A percentile compares a stretch with the other conserved stretches of the same genome.
These are phyloP conservation scores for Acanthacorydalis orientalis DNA, from an alignment of 2,888 invertebrate genomes.

Conservation along the genomic window DNA sequence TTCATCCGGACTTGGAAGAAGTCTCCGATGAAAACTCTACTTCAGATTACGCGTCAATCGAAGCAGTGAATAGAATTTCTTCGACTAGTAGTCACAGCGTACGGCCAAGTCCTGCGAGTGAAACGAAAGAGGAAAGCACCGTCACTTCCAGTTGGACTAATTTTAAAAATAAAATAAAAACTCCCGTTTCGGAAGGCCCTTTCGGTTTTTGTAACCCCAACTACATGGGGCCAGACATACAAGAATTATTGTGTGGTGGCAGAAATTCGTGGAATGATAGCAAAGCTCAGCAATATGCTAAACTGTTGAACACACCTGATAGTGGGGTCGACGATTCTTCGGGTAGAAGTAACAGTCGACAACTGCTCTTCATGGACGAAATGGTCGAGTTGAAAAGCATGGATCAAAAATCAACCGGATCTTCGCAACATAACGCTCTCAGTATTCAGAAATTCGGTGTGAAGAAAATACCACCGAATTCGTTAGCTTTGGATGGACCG, in stretches of 20 bases:
- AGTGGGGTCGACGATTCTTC: constrained; percentile 36
- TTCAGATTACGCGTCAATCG: constrained; percentile 62
- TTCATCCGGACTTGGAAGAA: constrained; percentile 37
- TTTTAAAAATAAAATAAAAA: constrained; percentile 6
- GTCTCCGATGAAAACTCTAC: constrained; percentile 40
- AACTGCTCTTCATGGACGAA: constrained; percentile 19
- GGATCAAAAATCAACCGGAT: constrained; percentile 9
- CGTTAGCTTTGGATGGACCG: constrained; percentile 26
- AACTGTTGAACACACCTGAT: constrained; percentile 41
- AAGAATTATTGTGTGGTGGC: constrained; percentile 16
- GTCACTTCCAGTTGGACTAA: neutral
- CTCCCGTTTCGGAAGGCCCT: constrained; percentile 27
- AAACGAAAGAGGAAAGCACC: constrained; percentile 12
- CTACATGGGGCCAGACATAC: constrained; percentile 49
- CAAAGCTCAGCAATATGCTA: constrained; percentile 19
- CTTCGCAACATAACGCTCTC: constrained; percentile 2
- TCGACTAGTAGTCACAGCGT: constrained; percentile 17
- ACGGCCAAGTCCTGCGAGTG: constrained; percentile 30
- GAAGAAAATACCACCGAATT: constrained; percentile 28
- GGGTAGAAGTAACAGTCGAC: constrained; percentile 21
- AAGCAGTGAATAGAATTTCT: constrained; percentile 32
- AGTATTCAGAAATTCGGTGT: constrained; percentile 1
- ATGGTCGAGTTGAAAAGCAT: constrained; percentile 27
- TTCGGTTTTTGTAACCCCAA: constrained; percentile 63
- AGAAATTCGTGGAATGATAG: constrained; percentile 6